Evolutionary conservation across 2,888 invertebrate species (phyloP).

Genomic region (Erebia aethiops): DNA sequence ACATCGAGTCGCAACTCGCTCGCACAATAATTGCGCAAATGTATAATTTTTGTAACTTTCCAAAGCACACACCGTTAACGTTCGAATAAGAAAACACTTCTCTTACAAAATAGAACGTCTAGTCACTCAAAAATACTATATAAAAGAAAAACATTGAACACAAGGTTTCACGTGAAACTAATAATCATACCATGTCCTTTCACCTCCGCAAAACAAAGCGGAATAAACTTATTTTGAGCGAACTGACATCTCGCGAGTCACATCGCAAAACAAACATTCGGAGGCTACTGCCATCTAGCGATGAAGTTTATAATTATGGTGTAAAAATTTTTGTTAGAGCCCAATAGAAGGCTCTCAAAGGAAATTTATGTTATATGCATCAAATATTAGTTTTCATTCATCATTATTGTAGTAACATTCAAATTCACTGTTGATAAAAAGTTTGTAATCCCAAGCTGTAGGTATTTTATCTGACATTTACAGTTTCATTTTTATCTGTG

Average conservation of each 20-base stretch:
- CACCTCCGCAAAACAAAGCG: conserved; percentile 83
- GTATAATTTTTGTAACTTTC: conserved; percentile 54
- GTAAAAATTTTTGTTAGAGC: background rate
- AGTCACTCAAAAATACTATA: conserved; percentile 67
- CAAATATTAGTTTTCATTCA: too few relatives aligned
- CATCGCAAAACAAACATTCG: conserved; percentile 53
- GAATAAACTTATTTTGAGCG: conserved; percentile 56
- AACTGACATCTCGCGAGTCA: conserved; percentile 58
- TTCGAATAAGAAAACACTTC: conserved; percentile 61
- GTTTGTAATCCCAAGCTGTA: too few relatives aligned
- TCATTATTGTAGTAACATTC: too few relatives aligned
- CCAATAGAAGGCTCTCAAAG: conserved; percentile 17
- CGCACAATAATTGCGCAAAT: conserved; percentile 70
- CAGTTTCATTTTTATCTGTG: too few relatives aligned
- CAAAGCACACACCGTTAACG: conserved; percentile 64
- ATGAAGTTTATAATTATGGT: conserved; percentile 6
- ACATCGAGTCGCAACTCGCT: conserved; percentile 72
- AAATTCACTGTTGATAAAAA: too few relatives aligned
- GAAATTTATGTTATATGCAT: background rate
- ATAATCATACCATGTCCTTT: conserved; percentile 63
- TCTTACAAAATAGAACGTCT: conserved; percentile 52
- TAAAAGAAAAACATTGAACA: conserved; percentile 74
- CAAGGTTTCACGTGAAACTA: conserved; percentile 53
- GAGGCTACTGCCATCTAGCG: conserved; percentile 57
- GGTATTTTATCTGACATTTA: too few relatives aligned